phyloP scores from a whole-genome alignment of 2,888 invertebrate species.

The Agrotis segetum region DNA sequence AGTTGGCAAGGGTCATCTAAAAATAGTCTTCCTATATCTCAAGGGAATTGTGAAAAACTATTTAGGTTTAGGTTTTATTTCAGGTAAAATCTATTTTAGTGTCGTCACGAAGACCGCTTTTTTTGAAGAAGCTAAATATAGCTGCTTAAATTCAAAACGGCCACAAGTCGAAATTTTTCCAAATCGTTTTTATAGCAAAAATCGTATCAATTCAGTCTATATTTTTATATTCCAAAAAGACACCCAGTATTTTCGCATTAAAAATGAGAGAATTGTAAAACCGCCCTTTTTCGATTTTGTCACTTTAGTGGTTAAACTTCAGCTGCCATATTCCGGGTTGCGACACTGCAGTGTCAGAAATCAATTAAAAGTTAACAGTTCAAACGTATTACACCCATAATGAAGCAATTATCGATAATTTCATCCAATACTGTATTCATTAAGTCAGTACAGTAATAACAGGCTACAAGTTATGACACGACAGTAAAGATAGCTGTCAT shows the following conservation, averaged over 20 bases:
- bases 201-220: too few species aligned
- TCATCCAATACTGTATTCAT: constrained; percentile 27
- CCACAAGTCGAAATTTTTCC: too few species aligned
- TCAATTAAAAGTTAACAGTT: too few species aligned
- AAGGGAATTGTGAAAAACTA: background rate
- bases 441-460: constrained; percentile 34
- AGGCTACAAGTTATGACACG: constrained; percentile 26
- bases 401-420: constrained; percentile 51
- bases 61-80: constrained; percentile 1
- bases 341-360: too few species aligned
- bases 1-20: background rate
- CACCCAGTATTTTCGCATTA: too few species aligned
- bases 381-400: constrained; percentile 13
- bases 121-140: background rate
- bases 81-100: background rate
- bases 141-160: too few species aligned
- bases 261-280: too few species aligned
- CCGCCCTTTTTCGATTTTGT: too few species aligned
- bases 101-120: background rate
- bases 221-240: too few species aligned
- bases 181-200: too few species aligned
- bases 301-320: too few species aligned
- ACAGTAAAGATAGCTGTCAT: constrained; percentile 37
- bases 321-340: too few species aligned
- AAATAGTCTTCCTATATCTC: background rate